These are phyloP conservation scores for Antheraea mylitta DNA, from an alignment of 1,140 invertebrate genomes.

Conservation along the genomic window DNA sequence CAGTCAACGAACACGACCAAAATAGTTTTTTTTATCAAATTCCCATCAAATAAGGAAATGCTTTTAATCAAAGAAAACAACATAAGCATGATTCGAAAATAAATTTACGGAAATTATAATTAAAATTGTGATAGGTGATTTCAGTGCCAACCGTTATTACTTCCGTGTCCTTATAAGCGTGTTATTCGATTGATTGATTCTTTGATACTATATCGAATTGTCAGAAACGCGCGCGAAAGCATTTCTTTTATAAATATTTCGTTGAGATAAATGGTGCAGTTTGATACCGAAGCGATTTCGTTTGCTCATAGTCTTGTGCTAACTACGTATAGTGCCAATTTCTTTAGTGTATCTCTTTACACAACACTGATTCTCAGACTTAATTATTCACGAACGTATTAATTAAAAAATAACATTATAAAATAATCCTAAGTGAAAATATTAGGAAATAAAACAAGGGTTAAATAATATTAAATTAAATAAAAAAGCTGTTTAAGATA, in stretches of 20 bases:
- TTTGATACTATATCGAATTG: background rate
- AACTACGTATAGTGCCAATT: slow-evolving; percentile 41
- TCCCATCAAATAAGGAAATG: slow-evolving; percentile 45
- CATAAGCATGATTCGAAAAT: slow-evolving; percentile 64
- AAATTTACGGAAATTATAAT: slow-evolving; percentile 45
- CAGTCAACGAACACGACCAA: slow-evolving; percentile 75
- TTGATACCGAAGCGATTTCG: slow-evolving; percentile 9
- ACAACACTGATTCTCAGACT: background rate
- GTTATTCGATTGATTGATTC: background rate
- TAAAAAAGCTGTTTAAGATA: background rate
- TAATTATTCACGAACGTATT: slow-evolving; percentile 14
- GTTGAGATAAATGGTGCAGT: slow-evolving; percentile 4
- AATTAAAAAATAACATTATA: slow-evolving; percentile 7
- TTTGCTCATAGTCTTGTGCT: slow-evolving; percentile 36
- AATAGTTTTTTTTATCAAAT: slow-evolving; percentile 70
- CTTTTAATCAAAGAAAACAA: slow-evolving; percentile 42
- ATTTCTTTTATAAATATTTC: background rate
- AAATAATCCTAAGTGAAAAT: slow-evolving; percentile 5
- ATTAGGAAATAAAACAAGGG: slow-evolving; percentile 7
- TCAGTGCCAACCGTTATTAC: slow-evolving; percentile 55
- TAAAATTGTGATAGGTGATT: slow-evolving; percentile 42
- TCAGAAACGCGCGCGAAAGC: slow-evolving; percentile 8
- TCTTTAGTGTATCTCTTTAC: slow-evolving; percentile 32
- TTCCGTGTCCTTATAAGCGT: slow-evolving; percentile 8
- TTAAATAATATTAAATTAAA: slow-evolving; percentile 12